Conservation (phyloP, 37 sponge, comb jelly and placozoan genomes). For the Diacarnus erythraeanus region DNA sequence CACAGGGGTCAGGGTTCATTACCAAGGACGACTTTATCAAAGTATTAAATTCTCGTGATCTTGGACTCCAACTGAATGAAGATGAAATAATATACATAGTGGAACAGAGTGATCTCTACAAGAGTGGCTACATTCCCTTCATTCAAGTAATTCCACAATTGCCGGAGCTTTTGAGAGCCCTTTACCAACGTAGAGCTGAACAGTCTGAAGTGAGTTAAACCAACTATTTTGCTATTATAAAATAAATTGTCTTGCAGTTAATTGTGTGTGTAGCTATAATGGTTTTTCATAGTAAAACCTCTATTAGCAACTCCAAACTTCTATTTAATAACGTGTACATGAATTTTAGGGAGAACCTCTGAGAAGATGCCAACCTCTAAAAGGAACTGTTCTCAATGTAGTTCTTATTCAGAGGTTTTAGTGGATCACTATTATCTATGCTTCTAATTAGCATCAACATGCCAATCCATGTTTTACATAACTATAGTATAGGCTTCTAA, state of each 20-base stretch:
- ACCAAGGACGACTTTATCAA: conserved; percentile 33
- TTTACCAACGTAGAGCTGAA: conserved; percentile 44
- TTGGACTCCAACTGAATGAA: conserved; percentile 55
- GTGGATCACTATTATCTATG: too few species aligned
- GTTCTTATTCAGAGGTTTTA: too few species aligned
- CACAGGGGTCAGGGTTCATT: conserved; percentile 13
- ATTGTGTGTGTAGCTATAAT: too few species aligned
- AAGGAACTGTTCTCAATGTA: too few species aligned
- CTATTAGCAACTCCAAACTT: too few species aligned
- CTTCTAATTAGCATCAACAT: too few species aligned
- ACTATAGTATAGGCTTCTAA: too few species aligned
- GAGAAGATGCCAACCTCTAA: too few species aligned
- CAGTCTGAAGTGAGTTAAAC: conserved; percentile 28
- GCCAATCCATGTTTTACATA: too few species aligned
- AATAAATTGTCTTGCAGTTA: not conserved
- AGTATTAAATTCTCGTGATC: conserved; percentile 37
- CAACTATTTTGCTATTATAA: not conserved
- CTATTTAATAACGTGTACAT: too few species aligned
- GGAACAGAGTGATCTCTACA: conserved; percentile 11
- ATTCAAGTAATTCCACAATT: conserved; percentile 21
- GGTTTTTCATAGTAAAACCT: too few species aligned
- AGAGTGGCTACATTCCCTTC: conserved; percentile 32
- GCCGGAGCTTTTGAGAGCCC: conserved; percentile 26
- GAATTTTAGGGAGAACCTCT: too few species aligned
- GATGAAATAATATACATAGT: conserved; percentile 39